phyloP scores from a whole-genome alignment of 2,797 vertebrate species.

The Catostomus latipinnis region DNA sequence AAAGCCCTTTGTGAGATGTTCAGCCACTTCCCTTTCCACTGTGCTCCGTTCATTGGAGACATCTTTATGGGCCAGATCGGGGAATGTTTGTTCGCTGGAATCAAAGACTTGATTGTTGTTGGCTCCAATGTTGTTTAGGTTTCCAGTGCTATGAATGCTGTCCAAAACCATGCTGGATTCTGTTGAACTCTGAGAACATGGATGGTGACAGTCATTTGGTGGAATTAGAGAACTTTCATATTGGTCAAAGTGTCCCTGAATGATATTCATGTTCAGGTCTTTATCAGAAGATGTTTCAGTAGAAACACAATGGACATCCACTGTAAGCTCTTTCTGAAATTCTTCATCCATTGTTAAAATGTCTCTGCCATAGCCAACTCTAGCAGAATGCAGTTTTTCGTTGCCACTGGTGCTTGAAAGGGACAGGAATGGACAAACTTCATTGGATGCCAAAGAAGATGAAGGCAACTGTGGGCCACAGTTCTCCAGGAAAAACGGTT shows the following conservation, averaged over 20 bases:
- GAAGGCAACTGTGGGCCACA: slow-evolving; percentile 73
- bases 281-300: slow-evolving; percentile 36
- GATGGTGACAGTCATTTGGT: slow-evolving; percentile 24
- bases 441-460: slow-evolving; percentile 63
- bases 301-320: slow-evolving; percentile 21
- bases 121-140: slow-evolving; percentile 19
- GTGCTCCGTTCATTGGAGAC: slow-evolving; percentile 78
- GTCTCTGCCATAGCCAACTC: slow-evolving; percentile 65
- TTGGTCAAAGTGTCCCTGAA: slow-evolving; percentile 43
- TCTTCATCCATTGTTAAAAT: slow-evolving; percentile 69
- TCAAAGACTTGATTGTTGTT: slow-evolving; percentile 31
- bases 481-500: slow-evolving; percentile 78
- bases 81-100: slow-evolving; percentile 45
- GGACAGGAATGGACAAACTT: slow-evolving; percentile 74
- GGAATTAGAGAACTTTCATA: slow-evolving; percentile 32
- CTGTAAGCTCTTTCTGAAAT: slow-evolving; percentile 56
- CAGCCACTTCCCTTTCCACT: slow-evolving; percentile 94
- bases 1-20: slow-evolving; percentile 94
- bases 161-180: slow-evolving; percentile 52
- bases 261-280: slow-evolving; percentile 35
- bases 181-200: slow-evolving; percentile 47
- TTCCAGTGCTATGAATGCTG: slow-evolving; percentile 31
- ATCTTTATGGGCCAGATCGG: slow-evolving; percentile 52
- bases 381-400: slow-evolving; percentile 59
- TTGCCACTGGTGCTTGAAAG: slow-evolving; percentile 60